phyloP scores from a whole-genome alignment of 2,888 invertebrate genomes.

The Drosophila limbata region DNA sequence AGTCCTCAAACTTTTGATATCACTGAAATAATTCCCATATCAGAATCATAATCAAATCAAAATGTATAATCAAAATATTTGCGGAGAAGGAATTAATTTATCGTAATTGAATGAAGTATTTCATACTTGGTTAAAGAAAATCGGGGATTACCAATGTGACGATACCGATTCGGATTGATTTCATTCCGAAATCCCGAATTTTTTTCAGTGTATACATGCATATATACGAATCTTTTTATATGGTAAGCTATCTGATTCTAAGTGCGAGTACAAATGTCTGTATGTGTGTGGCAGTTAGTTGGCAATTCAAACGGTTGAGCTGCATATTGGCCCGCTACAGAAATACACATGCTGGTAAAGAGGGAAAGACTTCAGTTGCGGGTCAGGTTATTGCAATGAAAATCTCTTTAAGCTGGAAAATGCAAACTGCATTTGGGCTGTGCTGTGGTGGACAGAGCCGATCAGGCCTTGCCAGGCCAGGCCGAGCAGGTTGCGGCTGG shows the following conservation, averaged over 20 bases:
- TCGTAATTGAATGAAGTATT: too few species aligned
- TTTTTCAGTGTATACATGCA: not conserved
- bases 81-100: too few species aligned
- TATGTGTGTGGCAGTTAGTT: conserved; percentile 59
- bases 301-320: conserved; percentile 58
- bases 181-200: too few species aligned
- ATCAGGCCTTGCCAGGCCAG: conserved; percentile 19
- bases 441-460: conserved; percentile 13
- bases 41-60: too few species aligned
- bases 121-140: too few species aligned
- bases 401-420: conserved; percentile 77
- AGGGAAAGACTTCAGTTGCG: conserved; percentile 56
- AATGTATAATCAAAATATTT: too few species aligned
- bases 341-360: conserved; percentile 17
- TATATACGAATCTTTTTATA: conserved; percentile 21
- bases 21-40: too few species aligned
- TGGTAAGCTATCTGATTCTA: conserved; percentile 20
- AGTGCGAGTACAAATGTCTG: conserved; percentile 25
- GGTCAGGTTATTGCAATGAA: conserved; percentile 76
- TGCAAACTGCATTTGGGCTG: conserved; percentile 69
- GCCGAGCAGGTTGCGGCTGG: conserved; percentile 35
- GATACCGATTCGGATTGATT: too few species aligned
- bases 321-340: conserved; percentile 57
- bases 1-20: too few species aligned
- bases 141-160: too few species aligned